Evolutionary conservation across 2,113 vertebrate species (phyloP).

Genomic region (Panthera tigris): DNA sequence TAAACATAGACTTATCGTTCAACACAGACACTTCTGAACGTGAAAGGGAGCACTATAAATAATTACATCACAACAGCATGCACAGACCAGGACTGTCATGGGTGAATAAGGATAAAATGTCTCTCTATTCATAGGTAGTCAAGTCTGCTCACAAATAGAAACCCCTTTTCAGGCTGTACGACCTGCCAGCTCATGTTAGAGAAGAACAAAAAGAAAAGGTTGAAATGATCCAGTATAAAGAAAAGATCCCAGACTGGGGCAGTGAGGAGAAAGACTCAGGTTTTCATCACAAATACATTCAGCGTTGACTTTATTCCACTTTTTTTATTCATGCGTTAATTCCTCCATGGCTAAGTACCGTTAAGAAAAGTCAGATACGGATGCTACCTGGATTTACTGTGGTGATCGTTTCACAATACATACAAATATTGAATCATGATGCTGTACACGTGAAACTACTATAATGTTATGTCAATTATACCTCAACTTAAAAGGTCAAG

Average conservation of each 20-base stretch:
- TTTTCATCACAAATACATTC: neutral
- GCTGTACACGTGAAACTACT: neutral
- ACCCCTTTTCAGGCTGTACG: neutral
- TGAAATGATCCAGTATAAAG: neutral
- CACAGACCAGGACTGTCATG: neutral
- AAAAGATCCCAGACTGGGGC: neutral
- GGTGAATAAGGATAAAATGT: neutral
- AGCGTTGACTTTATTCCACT: neutral
- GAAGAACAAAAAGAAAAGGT: neutral
- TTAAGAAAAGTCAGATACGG: neutral
- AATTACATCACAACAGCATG: neutral
- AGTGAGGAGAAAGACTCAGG: neutral
- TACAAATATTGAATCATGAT: neutral
- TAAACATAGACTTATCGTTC: neutral
- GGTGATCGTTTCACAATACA: neutral
- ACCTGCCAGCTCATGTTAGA: neutral
- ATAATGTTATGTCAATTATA: neutral
- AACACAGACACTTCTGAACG: neutral
- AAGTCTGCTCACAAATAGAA: constrained; percentile 14
- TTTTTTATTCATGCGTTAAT: neutral
- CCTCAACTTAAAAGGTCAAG: neutral
- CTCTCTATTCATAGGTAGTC: neutral
- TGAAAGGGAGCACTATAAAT: neutral
- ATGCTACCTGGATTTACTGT: neutral
- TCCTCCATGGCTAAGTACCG: neutral